Base-by-base conservation (phyloP, 2,888 invertebrate species). In the Ochropacha duplaris region DNA sequence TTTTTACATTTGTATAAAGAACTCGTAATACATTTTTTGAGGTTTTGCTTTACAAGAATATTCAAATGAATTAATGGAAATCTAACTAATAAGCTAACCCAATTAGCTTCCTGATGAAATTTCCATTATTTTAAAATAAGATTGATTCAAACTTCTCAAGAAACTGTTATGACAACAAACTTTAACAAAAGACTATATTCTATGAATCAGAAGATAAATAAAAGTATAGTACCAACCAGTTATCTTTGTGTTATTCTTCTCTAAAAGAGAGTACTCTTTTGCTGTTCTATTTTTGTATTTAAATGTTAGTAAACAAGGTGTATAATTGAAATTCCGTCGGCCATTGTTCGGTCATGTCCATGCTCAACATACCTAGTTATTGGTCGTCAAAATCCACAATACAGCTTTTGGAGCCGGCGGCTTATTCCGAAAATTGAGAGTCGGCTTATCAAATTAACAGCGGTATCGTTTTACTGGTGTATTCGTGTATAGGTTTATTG, bases 361-460 rank as follows among this genome's bases (percentile, higher is more conserved):
- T 66, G 63, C 62, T 59, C 61, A 60, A 67, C 65, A 66, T 69
- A 67, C 65, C 65, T 69, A 66, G 73, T 73, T 72, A 69, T 70
- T 69, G 73, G 66, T 69, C 73, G 70, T 74, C 72, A 74, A 69
- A 76, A 71, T 65, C 68, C 62, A 75, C 75, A 74, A 72, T 67
- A 74, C 70, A 64, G 72, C 67, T 67, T 58, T 69, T 62, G 57
- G 49, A 64, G 58, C 54, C 34, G 51, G 1, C 0, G 52, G 52
- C 57, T 58, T 76, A 79, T 79, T 78, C 78, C 64, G 68, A 16
- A 54, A 16, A 54, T 4, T 34, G 54, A 9, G 49, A 36, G 44
- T 19, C 19, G 9, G 16, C 19, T 44, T 19, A 44, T 1, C 44
- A 19, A 44, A 19, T 44, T 44, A 44, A n/a, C 19, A 19, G 9